Evolutionary conservation across 2,113 vertebrate genomes (phyloP), one percentile per base, ranked within the genome.

Genomic region (Peromyscus maniculatus): DNA sequence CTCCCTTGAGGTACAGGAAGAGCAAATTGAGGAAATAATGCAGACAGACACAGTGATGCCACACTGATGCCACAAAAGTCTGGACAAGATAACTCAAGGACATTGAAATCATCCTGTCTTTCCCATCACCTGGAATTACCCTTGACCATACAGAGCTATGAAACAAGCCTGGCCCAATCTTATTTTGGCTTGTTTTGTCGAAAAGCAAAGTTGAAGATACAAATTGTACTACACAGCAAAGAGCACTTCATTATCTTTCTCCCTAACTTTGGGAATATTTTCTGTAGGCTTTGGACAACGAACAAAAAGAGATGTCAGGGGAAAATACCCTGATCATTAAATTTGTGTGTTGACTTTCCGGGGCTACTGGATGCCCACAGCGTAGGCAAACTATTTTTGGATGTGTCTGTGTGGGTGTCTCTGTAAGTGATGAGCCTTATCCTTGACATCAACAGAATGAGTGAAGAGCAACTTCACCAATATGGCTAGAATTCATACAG

Each of bases 121-220:
- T 36, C 39, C 52, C 55, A 28, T 15, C 26, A 75, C 62, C 28
- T 10, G 57, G 22, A 89, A 92, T 52, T 84, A 92, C 57, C 94
- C 79, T 83, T 77, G 64, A 36, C n/a, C 77, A 12, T 62, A 9
- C 52, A 80, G 6, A 92, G 8, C 43, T 15, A 4, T 49, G 12
- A 66, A 33, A 7, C 26, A 17, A 46, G 82, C 26, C 46, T 92
- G 33, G 57, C 13, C 24, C 39, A 28, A 10, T 62, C 12, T 7
- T 93, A 43, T 79, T 79, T 55, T 94, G 71, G 39, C 16, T 84
- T 43, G 16, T 87, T 80, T 78, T 95, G 36, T 19, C 89, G 72
- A 91, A 87, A 93, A 17, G 33, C 24, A 7, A 86, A 88, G n/a
- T 69, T 93, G 77, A 67, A 88, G 24, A 94, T 55, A n/a, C 57